phyloP scores from a whole-genome alignment of 2,797 vertebrate genomes.

The Clarias laeviceps region DNA sequence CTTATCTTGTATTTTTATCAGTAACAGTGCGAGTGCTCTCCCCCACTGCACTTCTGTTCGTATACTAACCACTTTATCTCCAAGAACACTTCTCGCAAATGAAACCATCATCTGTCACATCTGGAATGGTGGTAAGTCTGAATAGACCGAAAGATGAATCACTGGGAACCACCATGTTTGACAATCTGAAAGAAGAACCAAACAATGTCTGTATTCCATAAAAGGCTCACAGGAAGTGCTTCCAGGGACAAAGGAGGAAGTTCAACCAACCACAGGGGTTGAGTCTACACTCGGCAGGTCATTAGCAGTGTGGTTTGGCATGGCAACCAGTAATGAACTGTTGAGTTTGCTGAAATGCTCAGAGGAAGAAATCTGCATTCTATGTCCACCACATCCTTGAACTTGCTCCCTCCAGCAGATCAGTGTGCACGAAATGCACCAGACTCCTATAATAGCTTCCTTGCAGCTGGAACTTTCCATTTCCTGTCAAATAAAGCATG shows the following conservation, averaged over 20 bases:
- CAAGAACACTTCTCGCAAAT: too few species aligned
- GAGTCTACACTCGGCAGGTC: background rate
- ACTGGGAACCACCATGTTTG: background rate
- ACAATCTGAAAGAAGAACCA: background rate
- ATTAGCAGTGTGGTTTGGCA: background rate
- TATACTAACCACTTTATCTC: too few species aligned
- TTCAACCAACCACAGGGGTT: background rate
- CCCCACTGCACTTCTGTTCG: background rate
- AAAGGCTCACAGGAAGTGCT: background rate
- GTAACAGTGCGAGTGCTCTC: background rate
- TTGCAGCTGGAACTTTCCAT: constrained; percentile 2
- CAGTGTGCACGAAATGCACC: background rate
- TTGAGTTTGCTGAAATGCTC: background rate
- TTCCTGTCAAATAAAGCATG: background rate
- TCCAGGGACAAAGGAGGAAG: background rate
- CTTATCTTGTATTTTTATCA: background rate
- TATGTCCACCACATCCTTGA: background rate
- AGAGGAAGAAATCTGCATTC: background rate
- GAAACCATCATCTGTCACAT: background rate
- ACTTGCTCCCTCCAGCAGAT: background rate
- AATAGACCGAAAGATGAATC: background rate
- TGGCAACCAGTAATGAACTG: background rate
- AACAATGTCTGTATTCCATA: background rate
- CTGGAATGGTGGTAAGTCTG: background rate
- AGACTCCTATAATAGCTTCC: background rate